Base-by-base conservation (phyloP, 2,888 invertebrate genomes). In the Ornithoptera priamus region DNA sequence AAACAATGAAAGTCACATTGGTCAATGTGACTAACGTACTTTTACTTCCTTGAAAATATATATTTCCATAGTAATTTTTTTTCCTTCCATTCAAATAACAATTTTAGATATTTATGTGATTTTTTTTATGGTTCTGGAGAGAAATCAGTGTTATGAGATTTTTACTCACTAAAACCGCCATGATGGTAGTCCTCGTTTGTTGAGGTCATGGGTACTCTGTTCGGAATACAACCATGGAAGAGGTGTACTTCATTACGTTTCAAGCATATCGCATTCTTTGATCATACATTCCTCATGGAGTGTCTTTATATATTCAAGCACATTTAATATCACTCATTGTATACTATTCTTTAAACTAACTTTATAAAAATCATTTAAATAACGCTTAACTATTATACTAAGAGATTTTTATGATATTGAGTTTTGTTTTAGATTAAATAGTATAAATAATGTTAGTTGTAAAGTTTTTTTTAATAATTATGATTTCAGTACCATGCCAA, bases 401-500 rank as follows among this genome's bases (percentile, higher is more conserved):
- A 67, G 63, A 64, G 62, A 8, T 60, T 36, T 18, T 42, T 42
- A 42, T 61, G 10, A 20, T 36, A 12, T 60, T 15, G 2, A 18
- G 53, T 53, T 53, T 53, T 53, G 53, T n/a, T 53, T 53, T 53
- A n/a, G n/a, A 53, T 53, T 8, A 18, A 53, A 53, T n/a, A n/a
- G 4, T n/a, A n/a, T n/a, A n/a, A 53, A 53, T 53, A n/a, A 53
- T 53, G 18, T n/a, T 53, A 53, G 7, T n/a, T n/a, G 2, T 53
- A 8, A 53, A 53, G 7, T 12, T 30, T 18, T 53, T 22, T n/a
- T n/a, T 8, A 3, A 53, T 53, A 58, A 58, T 22, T 58, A 58
- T 58, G 15, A 75, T 86, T 87, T 70, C 85, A 94, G 93, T 80
- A 95, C 95, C 74, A 93, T 95, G 88, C 95, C 95, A 60, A 95